Percentiles rank a stretch among this genome's conserved stretches.
phyloP scores from a whole-genome alignment of 1,140 invertebrate species.

The Prorops nasuta region DNA sequence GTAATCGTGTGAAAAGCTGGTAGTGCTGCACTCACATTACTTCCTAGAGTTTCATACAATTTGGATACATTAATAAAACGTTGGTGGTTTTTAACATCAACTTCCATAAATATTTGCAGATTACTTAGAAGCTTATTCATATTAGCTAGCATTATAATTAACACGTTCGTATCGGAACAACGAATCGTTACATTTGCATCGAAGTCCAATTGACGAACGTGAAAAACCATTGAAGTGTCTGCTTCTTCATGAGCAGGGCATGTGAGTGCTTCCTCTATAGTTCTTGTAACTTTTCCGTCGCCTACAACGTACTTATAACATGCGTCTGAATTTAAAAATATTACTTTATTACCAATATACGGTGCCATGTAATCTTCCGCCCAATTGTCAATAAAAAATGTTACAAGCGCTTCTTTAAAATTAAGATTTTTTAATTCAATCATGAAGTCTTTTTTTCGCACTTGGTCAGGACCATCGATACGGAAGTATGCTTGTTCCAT shows the following conservation, averaged over 20 bases:
- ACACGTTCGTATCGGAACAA: constrained; percentile 36
- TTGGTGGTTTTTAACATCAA: constrained; percentile 1
- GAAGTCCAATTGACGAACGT: not conserved
- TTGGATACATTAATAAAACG: constrained; percentile 8
- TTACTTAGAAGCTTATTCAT: constrained; percentile 13
- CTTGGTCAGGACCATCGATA: not conserved
- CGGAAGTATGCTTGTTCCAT: not conserved
- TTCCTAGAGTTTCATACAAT: constrained; percentile 31
- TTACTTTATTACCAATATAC: not conserved
- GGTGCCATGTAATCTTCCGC: not conserved
- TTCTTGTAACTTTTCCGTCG: no score
- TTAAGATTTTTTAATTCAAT: constrained; percentile 3
- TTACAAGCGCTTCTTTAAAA: constrained; percentile 5
- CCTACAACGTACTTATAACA: not conserved
- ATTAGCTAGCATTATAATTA: constrained; percentile 34
- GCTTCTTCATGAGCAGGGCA: constrained; percentile 2
- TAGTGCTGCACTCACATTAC: constrained; percentile 24
- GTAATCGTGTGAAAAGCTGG: constrained; percentile 45
- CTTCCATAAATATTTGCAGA: constrained; percentile 3
- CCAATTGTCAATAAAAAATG: constrained; percentile 1
- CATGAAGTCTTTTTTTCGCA: not conserved
- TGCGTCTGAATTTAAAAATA: not conserved
- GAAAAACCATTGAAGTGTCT: not conserved
- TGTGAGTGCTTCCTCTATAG: no score
- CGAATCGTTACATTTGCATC: constrained; percentile 18